Evolutionary conservation across 2,797 vertebrate genomes (phyloP), one percentile per base, ranked within the genome.

Genomic region (Micromesistius poutassou): DNA sequence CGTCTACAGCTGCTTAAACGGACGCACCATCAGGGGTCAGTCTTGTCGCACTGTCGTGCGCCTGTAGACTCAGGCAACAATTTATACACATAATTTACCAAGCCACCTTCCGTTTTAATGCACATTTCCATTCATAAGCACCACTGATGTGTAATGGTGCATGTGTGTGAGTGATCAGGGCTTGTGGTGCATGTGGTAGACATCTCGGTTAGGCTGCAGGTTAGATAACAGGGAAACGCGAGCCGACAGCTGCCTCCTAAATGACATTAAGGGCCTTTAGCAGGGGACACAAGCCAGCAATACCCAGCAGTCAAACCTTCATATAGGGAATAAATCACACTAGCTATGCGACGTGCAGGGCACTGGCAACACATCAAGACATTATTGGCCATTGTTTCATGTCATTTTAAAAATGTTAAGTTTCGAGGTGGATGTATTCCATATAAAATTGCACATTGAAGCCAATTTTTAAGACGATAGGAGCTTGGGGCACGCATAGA

Each of bases 231-330:
- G 78, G 74, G 79, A 86, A 89, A 89, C 89, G 81, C 81, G 87
- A 84, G 75, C 83, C 90, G 90, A 92, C 91, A 87, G 85, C 90
- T 87, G 87, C 85, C 80, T 89, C 81, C 78, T 82, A 80, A 83
- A 87, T 88, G 81, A 87, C 83, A 87, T 28, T 25, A 68, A 28
- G 62, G 25, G 62, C 62, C 62, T 28, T 68, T 68, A 68, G 62
- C 62, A 68, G 62, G 62, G 62, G 55, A 62, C 55, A 25, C 55
- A 62, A 28, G 62, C 62, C 62, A 68, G 62, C 62, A 28, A 13
- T 28, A 28, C 62, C 62, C 62, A 28, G 62, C 55, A 62, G 55
- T 25, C 55, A 42, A 16, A 42, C 12, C 3, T 55, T 55, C 46
- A 55, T 55, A 55, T 55, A 22, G 46, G 46, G 19, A 55, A 42